Conservation (phyloP, 64 coral and sea anemone genomes). For the Platygyra sinensis region DNA sequence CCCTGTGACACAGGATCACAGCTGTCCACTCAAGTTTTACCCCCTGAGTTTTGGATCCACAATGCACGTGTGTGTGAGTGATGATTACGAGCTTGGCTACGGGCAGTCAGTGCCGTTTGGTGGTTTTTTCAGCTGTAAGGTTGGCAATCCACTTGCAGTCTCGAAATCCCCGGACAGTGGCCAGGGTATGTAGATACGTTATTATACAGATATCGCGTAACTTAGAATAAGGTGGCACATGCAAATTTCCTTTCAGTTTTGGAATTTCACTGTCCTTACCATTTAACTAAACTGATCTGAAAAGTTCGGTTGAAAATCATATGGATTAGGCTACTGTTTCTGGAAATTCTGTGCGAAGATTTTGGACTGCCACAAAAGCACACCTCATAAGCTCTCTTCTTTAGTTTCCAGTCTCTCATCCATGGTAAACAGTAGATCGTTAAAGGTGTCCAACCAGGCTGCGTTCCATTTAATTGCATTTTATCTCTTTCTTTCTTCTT, state of each 20-base stretch:
- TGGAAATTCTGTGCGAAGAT: too few species aligned
- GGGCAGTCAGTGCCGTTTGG: slow-evolving; percentile 75
- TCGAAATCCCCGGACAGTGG: neutral
- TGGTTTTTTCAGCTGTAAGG: slow-evolving; percentile 86
- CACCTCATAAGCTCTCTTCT: too few species aligned
- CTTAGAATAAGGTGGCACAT: neutral
- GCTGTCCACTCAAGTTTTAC: slow-evolving; percentile 90
- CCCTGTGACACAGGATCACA: slow-evolving; percentile 50
- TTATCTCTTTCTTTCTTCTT: neutral
- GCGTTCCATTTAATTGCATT: neutral
- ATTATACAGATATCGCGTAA: too few species aligned
- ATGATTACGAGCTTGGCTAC: slow-evolving; percentile 82
- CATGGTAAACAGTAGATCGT: too few species aligned
- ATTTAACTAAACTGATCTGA: too few species aligned
- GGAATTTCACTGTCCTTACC: too few species aligned
- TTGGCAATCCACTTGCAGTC: slow-evolving; percentile 65
- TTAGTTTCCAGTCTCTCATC: too few species aligned
- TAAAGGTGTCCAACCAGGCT: neutral
- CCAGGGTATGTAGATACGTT: neutral
- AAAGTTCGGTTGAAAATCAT: too few species aligned
- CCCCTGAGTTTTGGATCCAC: slow-evolving; percentile 75
- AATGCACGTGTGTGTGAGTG: slow-evolving; percentile 94
- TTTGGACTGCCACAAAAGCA: too few species aligned
- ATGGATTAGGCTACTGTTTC: too few species aligned
- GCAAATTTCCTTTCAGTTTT: too few species aligned